These are phyloP conservation scores for Eulacestoma nigropectus DNA, from an alignment of 2,113 vertebrate species.

Conservation along the genomic window DNA sequence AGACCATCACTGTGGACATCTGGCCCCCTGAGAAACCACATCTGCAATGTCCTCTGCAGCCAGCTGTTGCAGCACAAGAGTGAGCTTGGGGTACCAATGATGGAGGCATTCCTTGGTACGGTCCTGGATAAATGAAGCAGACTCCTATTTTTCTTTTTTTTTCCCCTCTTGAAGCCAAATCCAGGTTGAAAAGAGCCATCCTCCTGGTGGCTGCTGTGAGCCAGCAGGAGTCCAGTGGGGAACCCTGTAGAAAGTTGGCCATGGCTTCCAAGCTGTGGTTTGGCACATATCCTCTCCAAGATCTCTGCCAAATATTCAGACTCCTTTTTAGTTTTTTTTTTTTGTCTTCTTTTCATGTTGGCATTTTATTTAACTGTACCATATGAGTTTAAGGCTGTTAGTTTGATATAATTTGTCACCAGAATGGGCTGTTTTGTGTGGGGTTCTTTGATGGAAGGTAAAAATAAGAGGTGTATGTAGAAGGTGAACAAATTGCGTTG, in stretches of 20 bases:
- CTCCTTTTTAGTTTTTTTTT: background rate
- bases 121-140: background rate
- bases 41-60: background rate
- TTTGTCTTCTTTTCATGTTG: conserved; percentile 53
- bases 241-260: conserved; percentile 65
- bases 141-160: background rate
- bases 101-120: background rate
- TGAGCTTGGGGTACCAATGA: background rate
- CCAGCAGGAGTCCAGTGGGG: conserved; percentile 15
- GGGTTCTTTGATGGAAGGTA: conserved; percentile 5
- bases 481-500: background rate
- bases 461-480: background rate
- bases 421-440: background rate
- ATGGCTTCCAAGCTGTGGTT: conserved; percentile 64
- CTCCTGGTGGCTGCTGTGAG: conserved; percentile 12
- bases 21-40: background rate
- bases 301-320: conserved; percentile 63
- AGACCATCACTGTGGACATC: background rate
- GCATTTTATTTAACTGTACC: conserved; percentile 53
- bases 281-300: conserved; percentile 53
- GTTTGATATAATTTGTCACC: conserved; percentile 26
- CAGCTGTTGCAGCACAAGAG: background rate
- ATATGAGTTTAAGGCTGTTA: background rate
- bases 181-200: conserved; percentile 36
- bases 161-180: background rate